Conservation (phyloP, 2,888 invertebrate genomes). For the Aleiodes alternator region DNA sequence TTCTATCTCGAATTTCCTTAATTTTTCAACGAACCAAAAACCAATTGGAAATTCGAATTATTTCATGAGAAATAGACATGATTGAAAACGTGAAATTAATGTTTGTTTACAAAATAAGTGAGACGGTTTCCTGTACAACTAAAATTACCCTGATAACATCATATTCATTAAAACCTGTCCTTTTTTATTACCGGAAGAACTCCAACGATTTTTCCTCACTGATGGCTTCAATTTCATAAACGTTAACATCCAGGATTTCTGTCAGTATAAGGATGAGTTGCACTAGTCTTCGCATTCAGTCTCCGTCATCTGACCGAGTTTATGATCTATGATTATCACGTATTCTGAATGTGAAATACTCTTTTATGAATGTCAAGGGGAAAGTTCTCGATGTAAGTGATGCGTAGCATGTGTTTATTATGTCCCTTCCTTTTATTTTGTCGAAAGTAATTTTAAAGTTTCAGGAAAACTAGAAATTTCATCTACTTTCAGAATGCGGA, state of each 20-base stretch:
- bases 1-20: too few relatives aligned
- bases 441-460: constrained; percentile 9
- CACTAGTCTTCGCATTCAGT: not conserved
- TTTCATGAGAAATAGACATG: too few relatives aligned
- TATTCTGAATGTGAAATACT: constrained; percentile 9
- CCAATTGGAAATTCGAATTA: too few relatives aligned
- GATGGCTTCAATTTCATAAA: not conserved
- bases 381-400: constrained; percentile 53
- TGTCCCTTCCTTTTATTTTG: constrained; percentile 38
- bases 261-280: not conserved
- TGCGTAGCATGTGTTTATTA: constrained; percentile 24
- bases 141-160: too few relatives aligned
- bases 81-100: too few relatives aligned
- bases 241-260: not conserved
- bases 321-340: constrained; percentile 46
- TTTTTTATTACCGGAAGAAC: not conserved
- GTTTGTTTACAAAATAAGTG: too few relatives aligned
- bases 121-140: too few relatives aligned
- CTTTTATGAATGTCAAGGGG: constrained; percentile 55
- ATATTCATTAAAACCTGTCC: too few relatives aligned
- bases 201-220: not conserved
- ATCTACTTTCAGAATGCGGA: too few relatives aligned
- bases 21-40: too few relatives aligned
- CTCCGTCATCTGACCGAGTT: constrained; percentile 48
- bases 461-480: constrained; percentile 14